phyloP scores from a whole-genome alignment of 1,140 invertebrate genomes.

The Diorhabda elongata region DNA sequence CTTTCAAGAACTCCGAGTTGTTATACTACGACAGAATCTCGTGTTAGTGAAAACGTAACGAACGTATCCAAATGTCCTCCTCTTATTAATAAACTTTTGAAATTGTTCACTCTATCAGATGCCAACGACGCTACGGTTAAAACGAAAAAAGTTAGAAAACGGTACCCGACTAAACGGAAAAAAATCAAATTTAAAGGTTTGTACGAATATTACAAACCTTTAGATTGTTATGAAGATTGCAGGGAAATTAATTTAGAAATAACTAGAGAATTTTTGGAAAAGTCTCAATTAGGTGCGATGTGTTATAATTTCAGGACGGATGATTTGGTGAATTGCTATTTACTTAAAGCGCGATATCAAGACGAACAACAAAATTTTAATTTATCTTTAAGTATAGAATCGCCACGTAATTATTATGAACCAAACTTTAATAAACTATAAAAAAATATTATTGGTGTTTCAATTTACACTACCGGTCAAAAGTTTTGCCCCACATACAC shows the following conservation, averaged over 20 bases:
- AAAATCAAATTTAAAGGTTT: constrained; percentile 32
- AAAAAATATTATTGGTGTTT: neutral
- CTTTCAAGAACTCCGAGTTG: constrained; percentile 20
- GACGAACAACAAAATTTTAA: constrained; percentile 52
- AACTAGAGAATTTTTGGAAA: constrained; percentile 40
- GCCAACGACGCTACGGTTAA: constrained; percentile 10
- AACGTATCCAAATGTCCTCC: constrained; percentile 4
- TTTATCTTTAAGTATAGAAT: constrained; percentile 48
- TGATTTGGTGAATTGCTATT: constrained; percentile 48
- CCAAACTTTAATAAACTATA: constrained; percentile 5
- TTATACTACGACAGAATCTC: neutral
- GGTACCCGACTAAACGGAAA: constrained; percentile 15
- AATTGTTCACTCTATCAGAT: constrained; percentile 16
- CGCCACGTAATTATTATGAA: constrained; percentile 19
- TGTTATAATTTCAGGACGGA: constrained; percentile 46
- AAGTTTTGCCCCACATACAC: no score
- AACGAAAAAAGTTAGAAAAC: constrained; percentile 14
- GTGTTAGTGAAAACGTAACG: neutral
- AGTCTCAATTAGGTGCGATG: constrained; percentile 46
- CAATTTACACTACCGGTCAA: no score
- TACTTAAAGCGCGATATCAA: constrained; percentile 51
- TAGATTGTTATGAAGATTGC: constrained; percentile 38
- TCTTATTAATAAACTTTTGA: constrained; percentile 25
- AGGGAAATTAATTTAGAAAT: constrained; percentile 37
- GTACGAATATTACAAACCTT: constrained; percentile 35